Percentiles rank a stretch among this genome's conserved stretches.
Conservation (phyloP, 1,140 invertebrate genomes). For the Zaprionus inermis region DNA sequence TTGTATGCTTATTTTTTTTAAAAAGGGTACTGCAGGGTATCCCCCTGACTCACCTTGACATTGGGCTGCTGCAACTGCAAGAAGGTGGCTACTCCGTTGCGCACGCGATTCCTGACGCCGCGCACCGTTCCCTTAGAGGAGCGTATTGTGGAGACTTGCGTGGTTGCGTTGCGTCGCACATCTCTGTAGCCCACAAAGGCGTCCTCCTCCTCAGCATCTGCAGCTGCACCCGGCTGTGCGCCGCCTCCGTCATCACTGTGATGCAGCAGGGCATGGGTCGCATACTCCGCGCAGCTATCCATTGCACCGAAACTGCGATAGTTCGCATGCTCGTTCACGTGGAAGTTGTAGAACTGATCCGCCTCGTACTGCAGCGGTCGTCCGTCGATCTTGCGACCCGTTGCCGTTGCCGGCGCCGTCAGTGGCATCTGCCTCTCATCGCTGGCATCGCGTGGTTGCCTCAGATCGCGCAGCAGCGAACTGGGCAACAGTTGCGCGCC, state of each 20-base stretch:
- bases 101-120: slow-evolving; percentile 96
- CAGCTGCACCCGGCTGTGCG: slow-evolving; percentile 3
- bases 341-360: slow-evolving; percentile 92
- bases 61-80: slow-evolving; percentile 90
- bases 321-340: slow-evolving; percentile 88
- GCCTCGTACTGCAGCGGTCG: slow-evolving; percentile 86
- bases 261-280: slow-evolving; percentile 29
- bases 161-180: slow-evolving; percentile 86
- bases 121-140: slow-evolving; percentile 96
- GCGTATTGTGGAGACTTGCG: slow-evolving; percentile 88
- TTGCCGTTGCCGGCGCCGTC: neutral
- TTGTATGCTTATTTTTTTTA: too few relatives aligned
- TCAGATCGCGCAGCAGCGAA: slow-evolving; percentile 72
- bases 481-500: slow-evolving; percentile 52
- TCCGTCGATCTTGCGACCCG: slow-evolving; percentile 59
- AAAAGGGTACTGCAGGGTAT: neutral
- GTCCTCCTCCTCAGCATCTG: slow-evolving; percentile 84
- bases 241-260: neutral
- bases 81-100: slow-evolving; percentile 97
- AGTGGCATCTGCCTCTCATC: neutral
- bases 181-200: slow-evolving; percentile 93
- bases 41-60: slow-evolving; percentile 87
- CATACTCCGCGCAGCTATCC: slow-evolving; percentile 40
- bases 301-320: slow-evolving; percentile 86
- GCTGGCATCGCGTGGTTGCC: slow-evolving; percentile 44